Evolutionary conservation across 2,888 invertebrate genomes (phyloP), one percentile per base, ranked within the genome.

Genomic region (Xanthorhoe designata): DNA sequence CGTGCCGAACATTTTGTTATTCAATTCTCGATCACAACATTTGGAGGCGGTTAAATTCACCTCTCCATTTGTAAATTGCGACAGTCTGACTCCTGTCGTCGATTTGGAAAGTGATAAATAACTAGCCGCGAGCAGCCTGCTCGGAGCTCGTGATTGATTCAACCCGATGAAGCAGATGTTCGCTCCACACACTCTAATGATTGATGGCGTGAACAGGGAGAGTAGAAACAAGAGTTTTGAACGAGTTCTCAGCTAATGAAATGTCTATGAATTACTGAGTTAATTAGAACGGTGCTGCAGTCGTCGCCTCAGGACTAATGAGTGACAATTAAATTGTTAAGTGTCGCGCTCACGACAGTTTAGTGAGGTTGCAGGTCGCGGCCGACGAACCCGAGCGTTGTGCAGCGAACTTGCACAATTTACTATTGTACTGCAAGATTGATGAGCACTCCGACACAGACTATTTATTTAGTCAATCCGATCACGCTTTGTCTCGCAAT

Each of bases 391-490:
- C 80, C 84, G 75, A 72, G 60, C 68, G 73, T 61, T 76, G 78
- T 76, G 78, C 77, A 84, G 85, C 81, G 82, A 86, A 86, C 86
- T 90, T 89, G 84, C 86, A 88, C 88, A 89, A 89, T 87, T 86
- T 86, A 86, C 86, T 87, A 82, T 87, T 84, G 86, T 86, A 81
- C 85, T 86, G 82, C 78, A 87, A 90, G 89, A 90, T 91, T 91
- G 91, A 91, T 89, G 91, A 89, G 87, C 84, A 85, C 85, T 87
- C 81, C 82, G 81, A 86, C 85, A 85, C 82, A 83, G 85, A 89
- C 89, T 89, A 89, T 90, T 90, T 91, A 89, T 90, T 88, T 90
- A 90, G 87, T 86, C 85, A 90, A 91, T 89, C 88, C 87, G 89
- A 91, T 90, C 90, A 90, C 89, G 88, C 86, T 87, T 89, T 88